A percentile compares a stretch with the other conserved stretches of the same genome.
phyloP scores from a whole-genome alignment of 2,888 invertebrate genomes.

The Melinopterus prodromus region DNA sequence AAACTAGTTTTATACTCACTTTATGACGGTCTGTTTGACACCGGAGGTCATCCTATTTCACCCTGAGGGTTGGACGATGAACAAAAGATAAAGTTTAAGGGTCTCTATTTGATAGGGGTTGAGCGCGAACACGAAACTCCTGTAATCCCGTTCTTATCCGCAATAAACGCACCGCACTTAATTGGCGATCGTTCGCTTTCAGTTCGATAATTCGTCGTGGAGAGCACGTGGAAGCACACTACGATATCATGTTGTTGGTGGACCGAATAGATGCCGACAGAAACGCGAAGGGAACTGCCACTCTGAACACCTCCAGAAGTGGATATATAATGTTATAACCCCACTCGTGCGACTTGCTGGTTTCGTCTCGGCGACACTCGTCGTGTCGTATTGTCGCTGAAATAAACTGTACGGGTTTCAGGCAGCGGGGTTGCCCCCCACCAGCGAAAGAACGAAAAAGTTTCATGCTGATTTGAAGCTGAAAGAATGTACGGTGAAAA shows the following conservation, averaged over 20 bases:
- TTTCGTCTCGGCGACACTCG: not conserved
- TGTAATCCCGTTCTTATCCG: not conserved
- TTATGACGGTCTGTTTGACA: constrained; percentile 62
- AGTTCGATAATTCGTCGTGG: not conserved
- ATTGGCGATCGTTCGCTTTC: not conserved
- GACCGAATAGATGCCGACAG: not conserved
- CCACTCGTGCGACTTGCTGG: not conserved
- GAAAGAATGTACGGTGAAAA: not conserved
- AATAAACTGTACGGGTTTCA: not conserved
- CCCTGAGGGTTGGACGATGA: not conserved
- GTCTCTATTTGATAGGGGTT: not conserved
- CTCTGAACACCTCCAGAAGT: not conserved
- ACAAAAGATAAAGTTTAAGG: not conserved
- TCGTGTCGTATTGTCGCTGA: not conserved
- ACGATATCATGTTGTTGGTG: not conserved
- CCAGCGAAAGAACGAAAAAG: not conserved
- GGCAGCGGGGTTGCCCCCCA: not conserved
- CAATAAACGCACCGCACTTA: not conserved
- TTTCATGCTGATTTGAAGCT: not conserved
- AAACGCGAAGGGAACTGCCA: not conserved
- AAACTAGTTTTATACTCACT: constrained; percentile 53
- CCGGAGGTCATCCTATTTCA: constrained; percentile 58
- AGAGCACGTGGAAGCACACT: not conserved
- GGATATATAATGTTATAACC: not conserved
- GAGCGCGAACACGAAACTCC: not conserved